Evolutionary conservation across 1,140 invertebrate species (phyloP).

Genomic region (Drosophila busckii): DNA sequence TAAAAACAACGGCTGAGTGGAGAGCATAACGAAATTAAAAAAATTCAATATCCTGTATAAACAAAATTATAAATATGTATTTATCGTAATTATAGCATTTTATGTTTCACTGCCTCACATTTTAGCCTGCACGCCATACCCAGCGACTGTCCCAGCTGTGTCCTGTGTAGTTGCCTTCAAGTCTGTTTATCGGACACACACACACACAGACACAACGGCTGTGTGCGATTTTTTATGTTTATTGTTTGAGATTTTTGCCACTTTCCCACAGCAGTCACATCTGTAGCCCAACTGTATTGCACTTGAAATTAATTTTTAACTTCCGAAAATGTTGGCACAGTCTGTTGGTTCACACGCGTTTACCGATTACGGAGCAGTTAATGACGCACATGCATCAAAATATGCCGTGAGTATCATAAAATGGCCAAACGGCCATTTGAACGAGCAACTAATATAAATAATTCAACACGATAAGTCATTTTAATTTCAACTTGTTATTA

Average conservation of each 20-base stretch:
- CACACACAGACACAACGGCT: too few species aligned
- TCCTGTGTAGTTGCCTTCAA: too few species aligned
- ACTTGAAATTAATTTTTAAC: conserved; percentile 75
- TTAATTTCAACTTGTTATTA: conserved; percentile 24
- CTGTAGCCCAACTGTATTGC: conserved; percentile 42
- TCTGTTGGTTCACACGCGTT: not conserved
- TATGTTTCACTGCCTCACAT: conserved; percentile 30
- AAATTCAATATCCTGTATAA: conserved; percentile 72
- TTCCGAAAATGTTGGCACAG: conserved; percentile 54
- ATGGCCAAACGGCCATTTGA: conserved; percentile 30
- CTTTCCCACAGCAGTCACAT: conserved; percentile 48
- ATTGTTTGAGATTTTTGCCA: conserved; percentile 61
- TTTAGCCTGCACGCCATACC: conserved; percentile 25
- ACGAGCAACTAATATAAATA: conserved; percentile 56
- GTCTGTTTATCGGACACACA: too few species aligned
- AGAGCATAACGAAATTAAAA: conserved; percentile 57
- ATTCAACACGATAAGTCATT: conserved; percentile 63
- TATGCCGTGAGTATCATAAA: conserved; percentile 39
- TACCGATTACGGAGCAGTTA: conserved; percentile 19
- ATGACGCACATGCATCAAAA: conserved; percentile 69
- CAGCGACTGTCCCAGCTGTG: conserved; percentile 48
- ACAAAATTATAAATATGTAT: conserved; percentile 74
- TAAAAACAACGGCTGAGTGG: conserved; percentile 2
- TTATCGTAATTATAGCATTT: conserved; percentile 72
- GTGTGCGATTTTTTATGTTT: conserved; percentile 77